A percentile compares a stretch with the other conserved stretches of the same genome.
phyloP scores from a whole-genome alignment of 1,140 invertebrate species.

The Campoletis sonorensis region DNA sequence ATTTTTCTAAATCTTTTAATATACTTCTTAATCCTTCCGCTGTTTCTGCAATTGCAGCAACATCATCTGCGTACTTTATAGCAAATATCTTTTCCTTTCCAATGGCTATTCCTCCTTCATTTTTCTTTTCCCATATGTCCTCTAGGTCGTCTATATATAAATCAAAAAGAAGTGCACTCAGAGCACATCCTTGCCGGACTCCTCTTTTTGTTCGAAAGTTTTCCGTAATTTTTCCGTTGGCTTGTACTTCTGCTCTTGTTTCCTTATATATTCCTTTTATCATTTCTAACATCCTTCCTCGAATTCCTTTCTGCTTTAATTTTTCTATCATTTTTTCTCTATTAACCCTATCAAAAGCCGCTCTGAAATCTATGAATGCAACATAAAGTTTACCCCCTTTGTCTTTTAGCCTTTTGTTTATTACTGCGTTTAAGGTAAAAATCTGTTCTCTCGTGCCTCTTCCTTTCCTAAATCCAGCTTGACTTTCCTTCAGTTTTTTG shows the following conservation, averaged over 20 bases:
- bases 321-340: conserved; percentile 39
- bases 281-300: conserved; percentile 37
- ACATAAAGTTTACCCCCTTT: conserved; percentile 37
- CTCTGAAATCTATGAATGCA: conserved; percentile 41
- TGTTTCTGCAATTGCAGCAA: too few relatives aligned
- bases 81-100: too few relatives aligned
- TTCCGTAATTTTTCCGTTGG: conserved; percentile 17
- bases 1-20: too few relatives aligned
- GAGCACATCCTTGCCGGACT: conserved; percentile 30
- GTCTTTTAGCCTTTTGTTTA: conserved; percentile 36
- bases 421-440: conserved; percentile 39
- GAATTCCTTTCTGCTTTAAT: conserved; percentile 29
- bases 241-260: conserved; percentile 27
- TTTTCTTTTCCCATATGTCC: too few relatives aligned
- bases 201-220: conserved; percentile 28
- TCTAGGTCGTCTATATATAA: too few relatives aligned
- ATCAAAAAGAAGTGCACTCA: too few relatives aligned
- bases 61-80: too few relatives aligned
- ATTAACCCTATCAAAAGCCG: conserved; percentile 36
- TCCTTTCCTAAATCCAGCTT: conserved; percentile 44
- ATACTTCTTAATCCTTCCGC: too few relatives aligned
- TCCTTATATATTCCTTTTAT: conserved; percentile 39
- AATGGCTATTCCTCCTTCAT: too few relatives aligned
- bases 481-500: conserved; percentile 36
- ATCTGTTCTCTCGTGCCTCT: conserved; percentile 48